Conservation (phyloP, 2,113 vertebrate genomes). For the Vombatus ursinus region DNA sequence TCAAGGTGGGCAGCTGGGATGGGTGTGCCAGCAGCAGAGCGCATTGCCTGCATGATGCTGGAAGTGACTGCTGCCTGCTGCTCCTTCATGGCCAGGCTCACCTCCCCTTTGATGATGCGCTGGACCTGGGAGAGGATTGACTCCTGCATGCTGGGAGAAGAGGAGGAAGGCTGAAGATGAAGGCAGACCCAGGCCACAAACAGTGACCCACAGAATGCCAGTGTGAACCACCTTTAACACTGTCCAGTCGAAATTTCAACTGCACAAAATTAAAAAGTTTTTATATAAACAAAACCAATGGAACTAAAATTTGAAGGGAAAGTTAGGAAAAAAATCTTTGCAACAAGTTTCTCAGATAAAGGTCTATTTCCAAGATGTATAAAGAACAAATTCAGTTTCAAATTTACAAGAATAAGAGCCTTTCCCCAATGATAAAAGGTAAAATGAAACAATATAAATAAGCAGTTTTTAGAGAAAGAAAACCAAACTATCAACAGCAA, state of each 20-base stretch:
- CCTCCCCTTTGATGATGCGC: conserved; percentile 96
- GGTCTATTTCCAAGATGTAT: not conserved
- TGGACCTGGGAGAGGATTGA: conserved; percentile 96
- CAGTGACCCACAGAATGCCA: accelerated
- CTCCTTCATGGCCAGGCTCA: conserved; percentile 97
- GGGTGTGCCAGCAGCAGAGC: conserved; percentile 94
- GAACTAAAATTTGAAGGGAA: not conserved
- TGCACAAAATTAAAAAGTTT: not conserved
- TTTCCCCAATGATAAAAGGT: not conserved
- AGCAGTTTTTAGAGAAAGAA: not conserved
- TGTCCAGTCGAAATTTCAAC: accelerated
- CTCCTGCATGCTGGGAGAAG: conserved; percentile 91
- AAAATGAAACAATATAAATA: not conserved
- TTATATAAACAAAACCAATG: not conserved
- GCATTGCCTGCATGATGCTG: conserved; percentile 99
- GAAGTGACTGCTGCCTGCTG: conserved; percentile 96
- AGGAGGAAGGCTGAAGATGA: conserved; percentile 11
- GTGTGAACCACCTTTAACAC: not conserved
- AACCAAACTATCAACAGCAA: not conserved
- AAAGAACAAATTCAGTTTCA: not conserved
- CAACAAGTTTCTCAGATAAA: not conserved
- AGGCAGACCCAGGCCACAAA: not conserved
- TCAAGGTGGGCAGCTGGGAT: conserved; percentile 94
- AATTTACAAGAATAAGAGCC: not conserved
- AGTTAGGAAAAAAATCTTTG: not conserved